phyloP scores from a whole-genome alignment of 2,113 vertebrate species.

The Malurus elegans region DNA sequence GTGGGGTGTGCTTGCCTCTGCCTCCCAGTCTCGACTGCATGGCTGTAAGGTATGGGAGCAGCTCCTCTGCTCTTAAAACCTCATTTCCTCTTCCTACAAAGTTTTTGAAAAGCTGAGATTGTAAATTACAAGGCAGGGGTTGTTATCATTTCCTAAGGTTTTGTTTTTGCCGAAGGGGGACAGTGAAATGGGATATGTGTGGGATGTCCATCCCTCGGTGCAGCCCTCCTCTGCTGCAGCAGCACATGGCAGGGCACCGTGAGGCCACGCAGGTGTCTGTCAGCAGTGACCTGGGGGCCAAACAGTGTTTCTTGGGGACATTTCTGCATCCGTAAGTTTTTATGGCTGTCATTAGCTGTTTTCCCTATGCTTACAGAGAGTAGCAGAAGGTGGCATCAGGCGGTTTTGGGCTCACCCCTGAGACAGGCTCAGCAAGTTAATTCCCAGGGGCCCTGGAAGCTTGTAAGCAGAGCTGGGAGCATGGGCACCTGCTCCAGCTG shows the following conservation, averaged over 20 bases:
- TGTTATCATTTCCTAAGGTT: not conserved
- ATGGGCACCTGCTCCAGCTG: not conserved
- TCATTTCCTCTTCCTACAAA: not conserved
- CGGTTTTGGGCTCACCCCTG: not conserved
- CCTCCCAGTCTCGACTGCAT: not conserved
- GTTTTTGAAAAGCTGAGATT: not conserved
- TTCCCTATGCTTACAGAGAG: not conserved
- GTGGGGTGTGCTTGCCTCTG: not conserved
- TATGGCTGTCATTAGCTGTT: not conserved
- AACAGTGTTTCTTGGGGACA: not conserved
- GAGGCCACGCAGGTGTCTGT: accelerated
- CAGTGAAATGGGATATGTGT: not conserved
- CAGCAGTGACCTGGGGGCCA: not conserved
- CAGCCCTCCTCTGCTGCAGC: not conserved
- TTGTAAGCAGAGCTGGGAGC: not conserved
- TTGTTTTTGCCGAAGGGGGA: not conserved
- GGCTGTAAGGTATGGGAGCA: accelerated
- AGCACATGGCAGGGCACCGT: accelerated
- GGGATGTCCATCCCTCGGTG: not conserved
- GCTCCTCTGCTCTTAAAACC: not conserved
- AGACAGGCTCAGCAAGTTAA: not conserved
- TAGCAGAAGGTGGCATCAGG: not conserved
- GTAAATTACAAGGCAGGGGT: not conserved
- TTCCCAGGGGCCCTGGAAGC: not conserved
- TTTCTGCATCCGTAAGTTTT: not conserved